These are phyloP conservation scores for Morbakka virulenta DNA, from an alignment of 30 jellyfish, hydroid and myxozoan species.

Conservation along the genomic window DNA sequence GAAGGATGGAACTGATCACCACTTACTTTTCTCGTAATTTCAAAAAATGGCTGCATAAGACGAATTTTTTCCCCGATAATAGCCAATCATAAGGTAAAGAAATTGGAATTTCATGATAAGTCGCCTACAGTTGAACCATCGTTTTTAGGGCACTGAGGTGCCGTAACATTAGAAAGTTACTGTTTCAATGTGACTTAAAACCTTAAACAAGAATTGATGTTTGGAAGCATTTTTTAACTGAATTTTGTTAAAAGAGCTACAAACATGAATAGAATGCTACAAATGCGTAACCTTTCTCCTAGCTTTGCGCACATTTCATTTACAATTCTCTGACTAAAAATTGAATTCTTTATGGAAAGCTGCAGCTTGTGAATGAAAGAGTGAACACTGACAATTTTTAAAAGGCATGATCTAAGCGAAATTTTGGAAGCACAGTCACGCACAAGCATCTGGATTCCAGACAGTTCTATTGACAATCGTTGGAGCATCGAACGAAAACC, in stretches of 20 bases:
- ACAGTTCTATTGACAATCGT: slow-evolving; percentile 44
- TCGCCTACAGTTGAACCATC: not conserved
- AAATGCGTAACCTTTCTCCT: slow-evolving; percentile 57
- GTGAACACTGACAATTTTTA: slow-evolving; percentile 51
- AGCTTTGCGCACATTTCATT: slow-evolving; percentile 46
- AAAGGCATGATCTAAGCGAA: slow-evolving; percentile 30
- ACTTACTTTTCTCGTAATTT: not conserved
- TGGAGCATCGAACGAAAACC: slow-evolving; percentile 41
- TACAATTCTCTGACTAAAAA: slow-evolving; percentile 48
- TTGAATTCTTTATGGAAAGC: slow-evolving; percentile 17
- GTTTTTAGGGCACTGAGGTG: not conserved
- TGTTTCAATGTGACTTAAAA: too few species aligned
- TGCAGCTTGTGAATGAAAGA: slow-evolving; percentile 55
- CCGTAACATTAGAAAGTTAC: slow-evolving; percentile 7
- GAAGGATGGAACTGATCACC: too few species aligned
- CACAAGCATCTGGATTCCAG: slow-evolving; percentile 57
- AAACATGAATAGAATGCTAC: too few species aligned
- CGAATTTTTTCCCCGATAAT: not conserved
- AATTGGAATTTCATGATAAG: not conserved
- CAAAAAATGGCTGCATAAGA: not conserved
- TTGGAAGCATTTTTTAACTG: slow-evolving; percentile 52
- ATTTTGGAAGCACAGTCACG: slow-evolving; percentile 74
- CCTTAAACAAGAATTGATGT: too few species aligned
- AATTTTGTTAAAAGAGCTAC: too few species aligned
- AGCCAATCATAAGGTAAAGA: not conserved